Evolutionary conservation across 2,797 vertebrate genomes (phyloP).

Genomic region (Babyrousa celebensis): DNA sequence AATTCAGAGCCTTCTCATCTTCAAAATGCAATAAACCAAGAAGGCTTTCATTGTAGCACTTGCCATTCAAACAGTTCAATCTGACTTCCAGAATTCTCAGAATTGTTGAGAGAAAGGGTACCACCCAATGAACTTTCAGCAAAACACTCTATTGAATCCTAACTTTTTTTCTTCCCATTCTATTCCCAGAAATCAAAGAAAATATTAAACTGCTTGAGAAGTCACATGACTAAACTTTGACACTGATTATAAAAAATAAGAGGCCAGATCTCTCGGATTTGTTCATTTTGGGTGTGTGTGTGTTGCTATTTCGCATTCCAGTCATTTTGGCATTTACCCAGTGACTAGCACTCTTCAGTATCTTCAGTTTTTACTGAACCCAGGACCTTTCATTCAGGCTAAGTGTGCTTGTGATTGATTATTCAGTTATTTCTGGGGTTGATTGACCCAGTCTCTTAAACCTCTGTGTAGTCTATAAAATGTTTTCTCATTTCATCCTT

Average conservation of each 20-base stretch:
- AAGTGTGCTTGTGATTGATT: constrained; percentile 26
- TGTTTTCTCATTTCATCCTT: constrained; percentile 26
- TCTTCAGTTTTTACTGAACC: background rate
- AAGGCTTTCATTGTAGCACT: background rate
- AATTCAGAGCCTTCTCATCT: background rate
- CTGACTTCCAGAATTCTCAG: background rate
- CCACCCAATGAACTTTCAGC: background rate
- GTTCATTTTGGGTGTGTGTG: background rate
- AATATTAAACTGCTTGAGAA: constrained; percentile 54
- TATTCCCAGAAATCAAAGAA: constrained; percentile 29
- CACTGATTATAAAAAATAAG: background rate
- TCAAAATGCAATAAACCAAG: background rate
- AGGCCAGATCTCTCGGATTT: background rate
- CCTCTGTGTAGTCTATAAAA: background rate
- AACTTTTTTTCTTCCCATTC: background rate
- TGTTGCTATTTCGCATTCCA: background rate
- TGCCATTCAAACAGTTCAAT: constrained; percentile 22
- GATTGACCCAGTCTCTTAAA: background rate
- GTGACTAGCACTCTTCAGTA: constrained; percentile 31
- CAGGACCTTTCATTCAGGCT: background rate
- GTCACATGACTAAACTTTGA: constrained; percentile 41
- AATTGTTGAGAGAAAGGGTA: background rate
- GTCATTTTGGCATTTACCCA: constrained; percentile 59
- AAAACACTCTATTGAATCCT: background rate
- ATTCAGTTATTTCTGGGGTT: constrained; percentile 7